A percentile compares a stretch with the other conserved stretches of the same genome.
phyloP scores from a whole-genome alignment of 2,797 vertebrate genomes.

The Poeciliopsis gracilis region DNA sequence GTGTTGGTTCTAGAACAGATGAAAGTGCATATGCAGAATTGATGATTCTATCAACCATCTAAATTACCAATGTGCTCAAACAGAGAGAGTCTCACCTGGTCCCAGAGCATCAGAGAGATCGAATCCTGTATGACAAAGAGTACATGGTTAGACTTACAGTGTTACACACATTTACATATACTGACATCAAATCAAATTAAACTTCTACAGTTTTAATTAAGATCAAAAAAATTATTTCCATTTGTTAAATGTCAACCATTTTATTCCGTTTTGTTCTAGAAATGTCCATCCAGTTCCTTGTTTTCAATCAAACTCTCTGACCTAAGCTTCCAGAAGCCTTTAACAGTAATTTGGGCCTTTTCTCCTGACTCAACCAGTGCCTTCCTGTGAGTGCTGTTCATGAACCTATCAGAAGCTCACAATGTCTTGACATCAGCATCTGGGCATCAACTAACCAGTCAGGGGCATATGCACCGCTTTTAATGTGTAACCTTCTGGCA shows the following conservation, averaged over 20 bases:
- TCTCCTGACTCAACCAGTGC: not conserved
- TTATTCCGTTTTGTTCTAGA: not conserved
- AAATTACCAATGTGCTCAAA: not conserved
- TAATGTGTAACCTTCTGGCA: not conserved
- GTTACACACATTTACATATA: not conserved
- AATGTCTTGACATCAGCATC: not conserved
- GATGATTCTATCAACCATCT: not conserved
- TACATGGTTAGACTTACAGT: not conserved
- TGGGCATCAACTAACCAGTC: not conserved
- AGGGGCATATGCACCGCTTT: not conserved
- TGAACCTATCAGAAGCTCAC: not conserved
- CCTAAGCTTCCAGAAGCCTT: not conserved
- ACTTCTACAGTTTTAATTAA: not conserved
- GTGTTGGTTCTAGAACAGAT: not conserved
- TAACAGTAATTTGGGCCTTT: not conserved
- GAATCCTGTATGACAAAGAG: conserved; percentile 21
- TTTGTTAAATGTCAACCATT: not conserved
- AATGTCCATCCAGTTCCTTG: not conserved
- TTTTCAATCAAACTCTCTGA: not conserved
- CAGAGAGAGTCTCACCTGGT: not conserved
- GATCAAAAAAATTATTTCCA: not conserved
- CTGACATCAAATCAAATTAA: not conserved
- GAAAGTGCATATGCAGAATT: conserved; percentile 1
- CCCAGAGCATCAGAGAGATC: conserved; percentile 9
- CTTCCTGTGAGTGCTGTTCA: not conserved